These are phyloP conservation scores for Anser brachyrhynchus DNA, from an alignment of 2,113 vertebrate species.

Conservation along the genomic window DNA sequence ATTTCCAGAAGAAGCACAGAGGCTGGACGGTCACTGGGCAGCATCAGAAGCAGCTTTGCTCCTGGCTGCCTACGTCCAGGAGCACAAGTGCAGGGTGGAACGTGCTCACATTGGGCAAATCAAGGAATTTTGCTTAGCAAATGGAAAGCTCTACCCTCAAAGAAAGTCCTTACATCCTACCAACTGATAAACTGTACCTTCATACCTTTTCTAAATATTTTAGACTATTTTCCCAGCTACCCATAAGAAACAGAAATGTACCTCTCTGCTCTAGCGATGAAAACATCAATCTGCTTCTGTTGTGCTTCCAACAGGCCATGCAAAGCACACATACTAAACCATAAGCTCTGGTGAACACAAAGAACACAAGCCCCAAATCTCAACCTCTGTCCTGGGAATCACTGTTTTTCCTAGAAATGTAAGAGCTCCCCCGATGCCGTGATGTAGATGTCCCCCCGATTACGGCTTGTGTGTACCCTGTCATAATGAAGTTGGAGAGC, in stretches of 20 bases:
- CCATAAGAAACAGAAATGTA: neutral
- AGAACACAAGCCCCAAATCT: neutral
- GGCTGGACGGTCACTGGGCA: neutral
- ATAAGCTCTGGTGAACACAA: neutral
- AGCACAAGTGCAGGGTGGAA: neutral
- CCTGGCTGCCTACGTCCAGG: neutral
- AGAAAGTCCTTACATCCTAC: neutral
- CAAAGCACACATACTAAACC: neutral
- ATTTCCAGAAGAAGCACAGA: neutral
- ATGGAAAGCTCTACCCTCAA: neutral
- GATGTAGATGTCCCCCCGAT: neutral
- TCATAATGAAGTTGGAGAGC: neutral
- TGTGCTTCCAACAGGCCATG: accelerated
- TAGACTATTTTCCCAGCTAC: no score
- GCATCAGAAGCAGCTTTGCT: neutral
- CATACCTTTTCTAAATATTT: no score
- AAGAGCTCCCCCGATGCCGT: neutral
- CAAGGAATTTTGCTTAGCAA: neutral
- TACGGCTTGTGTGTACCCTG: neutral
- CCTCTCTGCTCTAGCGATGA: no score
- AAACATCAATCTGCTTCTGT: neutral
- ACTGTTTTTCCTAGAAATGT: neutral
- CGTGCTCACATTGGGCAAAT: neutral
- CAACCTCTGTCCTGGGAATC: neutral
- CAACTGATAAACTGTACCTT: neutral